These are phyloP conservation scores for Tethya wilhelma DNA, from an alignment of 37 sponge, comb jelly and placozoan species.

Conservation along the genomic window DNA sequence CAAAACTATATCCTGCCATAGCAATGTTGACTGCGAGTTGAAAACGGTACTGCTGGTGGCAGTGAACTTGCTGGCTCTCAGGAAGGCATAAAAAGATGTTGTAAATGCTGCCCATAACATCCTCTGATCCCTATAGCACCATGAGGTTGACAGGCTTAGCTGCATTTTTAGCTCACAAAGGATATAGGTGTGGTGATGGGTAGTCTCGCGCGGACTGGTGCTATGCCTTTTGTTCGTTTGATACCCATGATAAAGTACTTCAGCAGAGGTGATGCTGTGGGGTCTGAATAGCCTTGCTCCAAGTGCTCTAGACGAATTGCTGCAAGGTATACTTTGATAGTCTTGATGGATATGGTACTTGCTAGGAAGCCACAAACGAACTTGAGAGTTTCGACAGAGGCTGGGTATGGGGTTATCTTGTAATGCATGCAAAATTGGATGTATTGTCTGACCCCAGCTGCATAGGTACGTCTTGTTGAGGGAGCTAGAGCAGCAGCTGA, in stretches of 20 bases:
- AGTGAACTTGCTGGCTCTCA: too few species aligned
- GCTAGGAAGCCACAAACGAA: constrained; percentile 7
- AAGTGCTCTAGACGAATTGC: constrained; percentile 28
- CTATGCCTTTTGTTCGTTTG: background rate
- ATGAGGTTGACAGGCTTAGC: background rate
- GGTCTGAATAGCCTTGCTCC: background rate
- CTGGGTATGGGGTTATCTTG: constrained; percentile 23
- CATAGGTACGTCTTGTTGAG: constrained; percentile 6
- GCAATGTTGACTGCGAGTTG: too few species aligned
- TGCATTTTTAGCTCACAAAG: background rate
- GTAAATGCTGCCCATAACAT: constrained; percentile 19
- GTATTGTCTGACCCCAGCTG: background rate
- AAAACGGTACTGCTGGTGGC: too few species aligned
- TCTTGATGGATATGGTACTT: background rate
- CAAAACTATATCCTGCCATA: too few species aligned
- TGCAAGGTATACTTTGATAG: constrained; percentile 36
- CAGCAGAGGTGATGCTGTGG: background rate
- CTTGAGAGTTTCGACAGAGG: constrained; percentile 4
- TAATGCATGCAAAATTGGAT: constrained; percentile 1
- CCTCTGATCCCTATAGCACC: background rate
- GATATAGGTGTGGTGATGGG: constrained; percentile 1
- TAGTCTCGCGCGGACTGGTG: background rate
- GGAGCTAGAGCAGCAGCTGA: background rate
- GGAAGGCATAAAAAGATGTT: constrained; percentile 16
- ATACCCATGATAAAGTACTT: background rate